Evolutionary conservation across 2,888 invertebrate species (phyloP).

Genomic region (Calameuta idolon): DNA sequence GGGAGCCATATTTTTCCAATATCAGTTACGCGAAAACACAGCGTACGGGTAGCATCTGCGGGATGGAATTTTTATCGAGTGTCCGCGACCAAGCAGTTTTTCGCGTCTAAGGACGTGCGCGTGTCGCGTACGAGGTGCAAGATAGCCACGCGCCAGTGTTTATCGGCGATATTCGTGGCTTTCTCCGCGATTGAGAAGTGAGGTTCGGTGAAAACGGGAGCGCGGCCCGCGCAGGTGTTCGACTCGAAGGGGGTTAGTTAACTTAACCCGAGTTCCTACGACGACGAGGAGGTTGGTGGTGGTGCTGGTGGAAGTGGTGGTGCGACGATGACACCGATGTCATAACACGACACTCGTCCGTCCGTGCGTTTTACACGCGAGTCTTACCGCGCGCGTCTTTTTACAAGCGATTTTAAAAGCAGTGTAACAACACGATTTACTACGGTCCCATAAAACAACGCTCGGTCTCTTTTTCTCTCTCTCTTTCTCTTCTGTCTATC

Average conservation of each 20-base stretch:
- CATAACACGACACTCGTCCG: slow-evolving; percentile 49
- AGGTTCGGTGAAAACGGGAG: slow-evolving; percentile 47
- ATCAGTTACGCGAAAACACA: slow-evolving; percentile 68
- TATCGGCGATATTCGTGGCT: slow-evolving; percentile 32
- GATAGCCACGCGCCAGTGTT: slow-evolving; percentile 34
- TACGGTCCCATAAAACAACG: slow-evolving; percentile 20
- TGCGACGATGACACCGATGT: slow-evolving; percentile 57
- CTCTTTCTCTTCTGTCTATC: slow-evolving; percentile 9
- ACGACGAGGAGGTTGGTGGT: slow-evolving; percentile 15
- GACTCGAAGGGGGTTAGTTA: slow-evolving; percentile 53
- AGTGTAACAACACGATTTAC: slow-evolving; percentile 15
- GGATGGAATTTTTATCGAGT: slow-evolving; percentile 44
- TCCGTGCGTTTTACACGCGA: slow-evolving; percentile 13
- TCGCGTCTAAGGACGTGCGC: slow-evolving; percentile 26
- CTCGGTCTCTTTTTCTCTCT: slow-evolving; percentile 19
- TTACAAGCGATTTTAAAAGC: slow-evolving; percentile 16
- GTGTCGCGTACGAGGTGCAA: slow-evolving; percentile 24
- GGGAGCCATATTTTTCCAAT: slow-evolving; percentile 73
- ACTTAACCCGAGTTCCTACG: slow-evolving; percentile 52
- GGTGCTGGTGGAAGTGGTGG: slow-evolving; percentile 32
- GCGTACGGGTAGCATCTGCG: slow-evolving; percentile 54
- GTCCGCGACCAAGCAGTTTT: slow-evolving; percentile 29
- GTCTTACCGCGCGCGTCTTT: slow-evolving; percentile 4
- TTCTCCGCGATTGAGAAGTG: slow-evolving; percentile 37
- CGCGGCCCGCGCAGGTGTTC: slow-evolving; percentile 51